These are phyloP conservation scores for Ifrita kowaldi DNA, from an alignment of 2,113 vertebrate genomes.

Conservation along the genomic window DNA sequence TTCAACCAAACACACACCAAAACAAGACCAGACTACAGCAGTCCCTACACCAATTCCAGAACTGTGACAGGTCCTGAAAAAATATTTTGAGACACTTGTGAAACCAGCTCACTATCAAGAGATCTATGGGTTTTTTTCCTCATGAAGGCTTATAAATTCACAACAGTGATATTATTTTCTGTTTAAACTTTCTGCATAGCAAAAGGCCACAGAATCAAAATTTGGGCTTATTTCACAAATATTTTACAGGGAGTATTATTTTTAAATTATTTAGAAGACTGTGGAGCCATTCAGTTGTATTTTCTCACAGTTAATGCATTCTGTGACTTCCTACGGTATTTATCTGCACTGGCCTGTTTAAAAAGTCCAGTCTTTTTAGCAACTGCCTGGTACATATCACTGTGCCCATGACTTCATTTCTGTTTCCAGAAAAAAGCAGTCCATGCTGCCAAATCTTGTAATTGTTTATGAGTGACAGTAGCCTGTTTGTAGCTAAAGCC, in stretches of 20 bases:
- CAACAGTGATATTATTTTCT: background rate
- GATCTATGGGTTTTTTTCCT: background rate
- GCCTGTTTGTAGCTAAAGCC: slow-evolving; percentile 32
- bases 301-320: background rate
- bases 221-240: background rate
- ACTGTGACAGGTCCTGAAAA: background rate
- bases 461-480: slow-evolving; percentile 50
- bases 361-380: background rate
- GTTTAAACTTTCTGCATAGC: background rate
- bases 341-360: background rate
- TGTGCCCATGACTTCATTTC: slow-evolving; percentile 21
- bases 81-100: background rate
- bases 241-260: background rate
- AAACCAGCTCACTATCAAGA: background rate
- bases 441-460: slow-evolving; percentile 40
- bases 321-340: background rate
- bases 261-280: background rate
- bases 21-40: background rate
- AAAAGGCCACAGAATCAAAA: background rate
- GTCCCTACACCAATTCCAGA: background rate
- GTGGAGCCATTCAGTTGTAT: background rate
- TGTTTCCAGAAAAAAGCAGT: slow-evolving; percentile 23
- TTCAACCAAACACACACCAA: background rate
- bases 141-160: background rate
- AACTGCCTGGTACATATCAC: background rate